phyloP scores from a whole-genome alignment of 1,140 invertebrate genomes.

The Cydia splendana region DNA sequence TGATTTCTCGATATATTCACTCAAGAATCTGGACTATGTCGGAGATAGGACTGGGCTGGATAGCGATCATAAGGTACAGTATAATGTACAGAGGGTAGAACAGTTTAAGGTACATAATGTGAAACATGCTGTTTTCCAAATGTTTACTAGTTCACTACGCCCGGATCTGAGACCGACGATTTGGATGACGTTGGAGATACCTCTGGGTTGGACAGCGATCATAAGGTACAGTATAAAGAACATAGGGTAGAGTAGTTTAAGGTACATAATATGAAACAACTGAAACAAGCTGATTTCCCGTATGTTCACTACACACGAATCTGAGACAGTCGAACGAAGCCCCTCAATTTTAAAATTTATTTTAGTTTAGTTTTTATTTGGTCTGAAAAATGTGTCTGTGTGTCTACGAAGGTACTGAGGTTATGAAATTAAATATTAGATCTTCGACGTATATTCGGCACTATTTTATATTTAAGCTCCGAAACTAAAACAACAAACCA shows the following conservation, averaged over 20 bases:
- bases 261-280: constrained; percentile 69
- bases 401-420: no score
- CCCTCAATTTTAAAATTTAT: no score
- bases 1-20: constrained; percentile 77
- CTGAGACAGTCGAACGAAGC: no score
- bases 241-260: background rate
- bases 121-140: constrained; percentile 79
- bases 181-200: constrained; percentile 70
- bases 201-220: constrained; percentile 72
- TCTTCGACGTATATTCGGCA: no score
- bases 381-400: no score
- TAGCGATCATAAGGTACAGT: constrained; percentile 65
- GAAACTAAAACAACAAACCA: background rate
- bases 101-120: constrained; percentile 75
- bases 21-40: constrained; percentile 72
- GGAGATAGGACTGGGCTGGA: constrained; percentile 66
- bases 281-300: constrained; percentile 81
- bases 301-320: constrained; percentile 67
- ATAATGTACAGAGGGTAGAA: constrained; percentile 43
- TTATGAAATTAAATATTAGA: no score
- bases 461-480: background rate
- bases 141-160: constrained; percentile 71
- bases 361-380: no score
- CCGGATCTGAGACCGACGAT: constrained; percentile 77
- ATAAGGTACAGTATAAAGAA: constrained; percentile 46